Conservation (phyloP, 2,113 vertebrate genomes). For the Anseranas semipalmata region DNA sequence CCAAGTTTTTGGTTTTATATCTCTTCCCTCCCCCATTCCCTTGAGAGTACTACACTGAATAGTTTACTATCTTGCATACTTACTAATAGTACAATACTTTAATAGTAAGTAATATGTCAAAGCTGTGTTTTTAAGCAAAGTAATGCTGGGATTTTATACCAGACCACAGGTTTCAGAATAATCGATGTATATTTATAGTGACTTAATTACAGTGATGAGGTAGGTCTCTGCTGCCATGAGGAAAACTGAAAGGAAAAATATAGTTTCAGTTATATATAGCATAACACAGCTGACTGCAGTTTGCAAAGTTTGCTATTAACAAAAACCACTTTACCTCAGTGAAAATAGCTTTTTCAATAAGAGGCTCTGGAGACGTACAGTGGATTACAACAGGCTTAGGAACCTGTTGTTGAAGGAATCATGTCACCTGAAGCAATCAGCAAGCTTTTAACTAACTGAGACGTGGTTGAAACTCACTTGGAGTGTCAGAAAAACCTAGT, state of each 20-base stretch:
- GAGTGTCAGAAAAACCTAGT: background rate
- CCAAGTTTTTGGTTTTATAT: background rate
- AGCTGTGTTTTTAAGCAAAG: background rate
- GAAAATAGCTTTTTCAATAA: background rate
- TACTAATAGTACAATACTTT: background rate
- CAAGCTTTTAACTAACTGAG: background rate
- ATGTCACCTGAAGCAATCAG: background rate
- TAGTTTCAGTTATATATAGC: slow-evolving; percentile 7
- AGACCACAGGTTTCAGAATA: slow-evolving; percentile 46
- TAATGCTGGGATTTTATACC: slow-evolving; percentile 19
- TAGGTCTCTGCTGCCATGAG: slow-evolving; percentile 5
- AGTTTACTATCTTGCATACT: background rate
- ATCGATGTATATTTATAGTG: slow-evolving; percentile 50
- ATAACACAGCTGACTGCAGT: background rate
- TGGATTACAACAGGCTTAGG: background rate
- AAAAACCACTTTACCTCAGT: background rate
- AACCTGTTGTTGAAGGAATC: background rate
- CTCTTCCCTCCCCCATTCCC: background rate
- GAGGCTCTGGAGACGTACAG: background rate
- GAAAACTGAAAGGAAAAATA: slow-evolving; percentile 12
- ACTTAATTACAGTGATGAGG: slow-evolving; percentile 58
- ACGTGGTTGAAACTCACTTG: background rate
- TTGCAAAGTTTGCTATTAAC: slow-evolving; percentile 19
- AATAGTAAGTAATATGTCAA: slow-evolving; percentile 22
- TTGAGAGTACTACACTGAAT: background rate